Percentiles rank a stretch among this genome's conserved stretches.
phyloP scores from a whole-genome alignment of 2,888 invertebrate species.

The Euproctis similis region DNA sequence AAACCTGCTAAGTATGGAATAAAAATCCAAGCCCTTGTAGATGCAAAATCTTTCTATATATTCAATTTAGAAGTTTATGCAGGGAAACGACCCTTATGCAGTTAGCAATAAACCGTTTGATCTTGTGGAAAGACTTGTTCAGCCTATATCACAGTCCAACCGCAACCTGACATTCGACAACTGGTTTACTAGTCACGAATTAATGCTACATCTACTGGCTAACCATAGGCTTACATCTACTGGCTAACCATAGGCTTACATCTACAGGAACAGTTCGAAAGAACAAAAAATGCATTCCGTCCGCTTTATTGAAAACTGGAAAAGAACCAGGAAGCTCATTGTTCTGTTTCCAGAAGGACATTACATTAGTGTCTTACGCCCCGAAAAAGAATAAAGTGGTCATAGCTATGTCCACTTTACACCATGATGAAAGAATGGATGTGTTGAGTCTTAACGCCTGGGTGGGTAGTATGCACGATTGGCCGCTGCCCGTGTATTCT shows the following conservation, averaged over 20 bases:
- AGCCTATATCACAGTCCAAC: constrained; percentile 3
- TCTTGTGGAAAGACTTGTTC: constrained; percentile 7
- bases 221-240: constrained; percentile 6
- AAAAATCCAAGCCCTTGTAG: constrained; percentile 16
- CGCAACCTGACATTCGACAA: constrained; percentile 7
- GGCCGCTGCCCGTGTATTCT: no score
- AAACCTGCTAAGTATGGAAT: constrained; percentile 17
- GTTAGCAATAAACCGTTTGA: constrained; percentile 11
- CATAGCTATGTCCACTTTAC: constrained; percentile 4
- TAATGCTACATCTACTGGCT: no score
- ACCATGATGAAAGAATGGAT: constrained; percentile 4
- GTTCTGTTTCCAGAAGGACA: constrained; percentile 5
- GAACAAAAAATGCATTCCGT: neutral
- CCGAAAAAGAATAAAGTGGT: constrained; percentile 3
- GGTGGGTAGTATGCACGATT: no score
- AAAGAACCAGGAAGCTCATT: neutral
- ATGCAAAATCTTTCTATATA: constrained; percentile 12
- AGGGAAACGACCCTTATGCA: constrained; percentile 14
- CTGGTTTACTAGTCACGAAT: no score
- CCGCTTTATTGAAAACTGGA: neutral
- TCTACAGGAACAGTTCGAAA: constrained; percentile 1
- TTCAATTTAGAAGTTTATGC: constrained; percentile 16
- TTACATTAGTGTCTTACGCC: neutral
- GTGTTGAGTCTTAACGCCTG: no score
- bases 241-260: constrained; percentile 2